Evolutionary conservation across 2,113 vertebrate species (phyloP), one percentile per base, ranked within the genome.

Genomic region (Paralichthys olivaceus): DNA sequence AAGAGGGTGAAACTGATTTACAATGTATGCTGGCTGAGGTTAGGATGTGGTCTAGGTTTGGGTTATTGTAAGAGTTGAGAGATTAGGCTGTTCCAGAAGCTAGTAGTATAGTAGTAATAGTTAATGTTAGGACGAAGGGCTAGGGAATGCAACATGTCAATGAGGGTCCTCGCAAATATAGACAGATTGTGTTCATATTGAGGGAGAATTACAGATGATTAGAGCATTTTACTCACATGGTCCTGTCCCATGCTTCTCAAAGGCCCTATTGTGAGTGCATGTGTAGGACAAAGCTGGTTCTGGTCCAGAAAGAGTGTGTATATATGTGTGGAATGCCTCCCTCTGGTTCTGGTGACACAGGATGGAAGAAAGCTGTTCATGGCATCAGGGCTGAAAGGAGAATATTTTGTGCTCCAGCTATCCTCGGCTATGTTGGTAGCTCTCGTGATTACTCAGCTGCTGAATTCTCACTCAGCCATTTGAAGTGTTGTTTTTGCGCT

Each of bases 191-290:
- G 53, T 12, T 28, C 26, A 47, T 14, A 60, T 28, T 15, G 17
- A 55, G 22, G 26, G 45, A 19, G 23, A 34, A 64, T 62, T 34
- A 57, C 73, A 72, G 67, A 71, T 75, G 66, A 62, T 78, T 12
- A 28, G 65, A 62, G 63, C 57, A 63, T 79, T 75, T 37, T 40
- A 15, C 47, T 72, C 62, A 19, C 20, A 67, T 45, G 72, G 45
- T 61, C 56, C 14, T 28, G 69, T 70, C 71, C 61, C 54, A 9
- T 53, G 7, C 34, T 23, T 67, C 61, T 81, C 61, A 75, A 75
- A 81, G 82, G 62, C 17, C 20, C 28, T 20, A 28, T 72, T 81
- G 75, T 78, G 56, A n/a, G 60, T 72, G 61, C 19, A 22, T 17
- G 15, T 56, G 59, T 11, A 64, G 47, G 34, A 61, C 55, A 26